These are phyloP conservation scores for Gerris lacustris DNA, from an alignment of 2,888 invertebrate genomes.

Conservation along the genomic window DNA sequence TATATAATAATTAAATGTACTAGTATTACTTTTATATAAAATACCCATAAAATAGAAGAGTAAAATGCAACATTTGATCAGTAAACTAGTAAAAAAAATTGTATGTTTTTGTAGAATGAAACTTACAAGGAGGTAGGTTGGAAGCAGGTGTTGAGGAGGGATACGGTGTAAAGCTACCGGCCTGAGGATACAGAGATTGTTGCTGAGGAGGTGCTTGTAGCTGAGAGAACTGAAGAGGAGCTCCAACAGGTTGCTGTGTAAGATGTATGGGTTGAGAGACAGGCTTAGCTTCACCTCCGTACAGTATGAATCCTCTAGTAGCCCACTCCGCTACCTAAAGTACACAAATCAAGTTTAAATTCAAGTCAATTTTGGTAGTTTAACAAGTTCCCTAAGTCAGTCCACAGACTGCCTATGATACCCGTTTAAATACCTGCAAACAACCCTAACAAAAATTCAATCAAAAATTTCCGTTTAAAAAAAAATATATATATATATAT, in stretches of 20 bases:
- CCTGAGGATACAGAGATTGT: constrained; percentile 1
- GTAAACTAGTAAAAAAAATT: too few species aligned
- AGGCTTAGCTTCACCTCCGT: constrained; percentile 61
- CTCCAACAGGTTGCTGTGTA: constrained; percentile 15
- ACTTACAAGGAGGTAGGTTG: constrained; percentile 23
- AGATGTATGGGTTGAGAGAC: constrained; percentile 16
- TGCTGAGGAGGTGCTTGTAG: constrained; percentile 13
- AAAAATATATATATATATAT: too few species aligned
- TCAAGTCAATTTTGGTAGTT: background rate
- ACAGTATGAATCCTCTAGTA: constrained; percentile 79
- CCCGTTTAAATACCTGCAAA: too few species aligned
- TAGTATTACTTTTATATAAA: too few species aligned
- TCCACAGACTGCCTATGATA: too few species aligned
- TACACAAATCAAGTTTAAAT: background rate
- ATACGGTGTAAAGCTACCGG: background rate
- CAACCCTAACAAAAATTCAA: too few species aligned
- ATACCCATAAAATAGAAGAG: too few species aligned
- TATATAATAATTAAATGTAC: too few species aligned
- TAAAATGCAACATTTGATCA: too few species aligned
- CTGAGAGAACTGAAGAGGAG: constrained; percentile 8
- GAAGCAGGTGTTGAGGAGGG: constrained; percentile 4
- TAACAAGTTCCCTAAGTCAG: background rate
- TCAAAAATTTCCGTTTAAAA: too few species aligned
- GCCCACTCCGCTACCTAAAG: constrained; percentile 64
- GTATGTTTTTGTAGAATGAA: background rate